Evolutionary conservation across 2,113 vertebrate species (phyloP).

Genomic region (Carettochelys insculpta): DNA sequence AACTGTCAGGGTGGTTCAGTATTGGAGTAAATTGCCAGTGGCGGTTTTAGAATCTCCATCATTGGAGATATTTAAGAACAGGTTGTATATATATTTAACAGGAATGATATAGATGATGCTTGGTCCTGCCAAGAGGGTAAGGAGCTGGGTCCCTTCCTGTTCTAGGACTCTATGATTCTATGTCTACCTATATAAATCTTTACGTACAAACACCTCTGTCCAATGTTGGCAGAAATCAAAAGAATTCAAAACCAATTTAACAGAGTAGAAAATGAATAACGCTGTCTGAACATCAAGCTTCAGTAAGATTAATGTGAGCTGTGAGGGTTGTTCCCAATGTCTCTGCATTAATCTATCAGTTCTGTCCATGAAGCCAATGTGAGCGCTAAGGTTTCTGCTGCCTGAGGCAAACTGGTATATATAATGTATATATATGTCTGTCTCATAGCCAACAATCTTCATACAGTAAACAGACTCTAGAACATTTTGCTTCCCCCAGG

Average conservation of each 20-base stretch:
- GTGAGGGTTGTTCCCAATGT: constrained; percentile 48
- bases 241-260: constrained; percentile 43
- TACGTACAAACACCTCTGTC: background rate
- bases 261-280: constrained; percentile 46
- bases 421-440: background rate
- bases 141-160: no score
- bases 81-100: no score
- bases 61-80: no score
- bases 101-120: no score
- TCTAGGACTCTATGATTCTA: no score
- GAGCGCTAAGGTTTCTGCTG: constrained; percentile 19
- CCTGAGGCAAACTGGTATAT: constrained; percentile 37
- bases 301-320: constrained; percentile 58
- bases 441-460: background rate
- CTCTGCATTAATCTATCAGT: constrained; percentile 57
- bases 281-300: constrained; percentile 53
- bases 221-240: constrained; percentile 25
- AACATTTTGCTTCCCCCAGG: background rate
- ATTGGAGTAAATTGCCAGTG: no score
- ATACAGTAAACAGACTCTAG: background rate
- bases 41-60: no score
- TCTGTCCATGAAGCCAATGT: constrained; percentile 24
- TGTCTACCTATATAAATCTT: background rate
- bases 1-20: no score
- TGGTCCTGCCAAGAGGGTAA: no score